Base-by-base conservation (phyloP, 2,888 invertebrate genomes). In the Actias luna region DNA sequence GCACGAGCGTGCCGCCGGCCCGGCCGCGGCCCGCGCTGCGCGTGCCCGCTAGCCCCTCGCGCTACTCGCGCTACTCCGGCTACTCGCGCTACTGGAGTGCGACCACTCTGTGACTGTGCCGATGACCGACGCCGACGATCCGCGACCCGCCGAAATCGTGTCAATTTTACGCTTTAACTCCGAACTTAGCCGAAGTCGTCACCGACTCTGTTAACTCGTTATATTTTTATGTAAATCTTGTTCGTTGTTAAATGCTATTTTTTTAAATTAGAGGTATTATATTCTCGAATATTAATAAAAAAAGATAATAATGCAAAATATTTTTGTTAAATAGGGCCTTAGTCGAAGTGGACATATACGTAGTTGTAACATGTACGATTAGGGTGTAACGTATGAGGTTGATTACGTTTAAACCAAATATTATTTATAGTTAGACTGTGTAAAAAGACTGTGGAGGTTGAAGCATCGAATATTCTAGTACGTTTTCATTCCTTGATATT, bases 301-400 rank as follows among this genome's bases (percentile, higher is more conserved):
- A 22, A 46, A 50, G 81, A 82, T 86, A 85, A 89, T 86, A 82
- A 84, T 80, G 76, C 79, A 84, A n/a, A 85, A 87, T 88, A 92
- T 91, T 91, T 91, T 91, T 90, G 89, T 92, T 91, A 91, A 87
- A 83, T 91, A 91, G 91, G 89, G 88, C 88, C 83, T 85, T 87
- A 86, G 85, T 80, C 74, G 76, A 84, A 79, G 82, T 84, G 79
- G 82, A 85, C 62, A 62, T 63, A 50, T 84, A 80, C 82, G 83
- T 89, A 89, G 87, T 88, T 91, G 85, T 88, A 87, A 76, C 84
- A 80, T 84, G 84, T 88, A 88, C 82, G 83, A 82, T 84, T 89
- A 86, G 82, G 82, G 78, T n/a, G 81, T 80, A 79, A 82, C 77
- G 79, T 88, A 84, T 87, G 86, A 85, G 86, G 84, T 83, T 79